A percentile compares a stretch with the other conserved stretches of the same genome.
These are phyloP conservation scores for Saturnia japonica DNA, from an alignment of 2,888 invertebrate genomes.

Conservation along the genomic window DNA sequence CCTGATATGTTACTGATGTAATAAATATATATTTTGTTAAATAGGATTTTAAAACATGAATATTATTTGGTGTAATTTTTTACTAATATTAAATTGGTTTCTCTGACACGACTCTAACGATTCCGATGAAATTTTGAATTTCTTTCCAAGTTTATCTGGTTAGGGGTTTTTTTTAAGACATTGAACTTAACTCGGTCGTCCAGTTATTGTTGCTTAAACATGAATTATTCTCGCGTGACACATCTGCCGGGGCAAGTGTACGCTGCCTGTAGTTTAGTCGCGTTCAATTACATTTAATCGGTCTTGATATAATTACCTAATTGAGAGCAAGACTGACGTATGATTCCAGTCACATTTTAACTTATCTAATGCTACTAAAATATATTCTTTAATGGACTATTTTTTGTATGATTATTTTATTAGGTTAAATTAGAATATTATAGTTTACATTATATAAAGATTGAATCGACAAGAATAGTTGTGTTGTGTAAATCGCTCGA, in stretches of 20 bases:
- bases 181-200: too few relatives aligned
- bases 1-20: background rate
- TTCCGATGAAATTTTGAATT: too few relatives aligned
- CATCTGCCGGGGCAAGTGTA: conserved; percentile 41
- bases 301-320: conserved; percentile 58
- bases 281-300: conserved; percentile 79
- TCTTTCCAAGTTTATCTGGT: too few relatives aligned
- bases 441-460: background rate
- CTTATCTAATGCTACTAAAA: conserved; percentile 18
- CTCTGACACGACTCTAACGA: too few relatives aligned
- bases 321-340: conserved; percentile 20
- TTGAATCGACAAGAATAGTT: background rate
- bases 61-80: background rate
- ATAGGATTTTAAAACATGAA: background rate
- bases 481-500: background rate
- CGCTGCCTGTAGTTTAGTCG: conserved; percentile 56
- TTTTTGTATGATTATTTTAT: background rate
- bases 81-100: too few relatives aligned
- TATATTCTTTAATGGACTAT: background rate
- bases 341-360: conserved; percentile 24
- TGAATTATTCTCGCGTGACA: conserved; percentile 40
- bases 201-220: background rate
- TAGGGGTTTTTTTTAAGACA: too few relatives aligned
- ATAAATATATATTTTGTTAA: background rate
- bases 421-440: background rate